Evolutionary conservation across 2,797 vertebrate species (phyloP).

Genomic region (Lacerta agilis): DNA sequence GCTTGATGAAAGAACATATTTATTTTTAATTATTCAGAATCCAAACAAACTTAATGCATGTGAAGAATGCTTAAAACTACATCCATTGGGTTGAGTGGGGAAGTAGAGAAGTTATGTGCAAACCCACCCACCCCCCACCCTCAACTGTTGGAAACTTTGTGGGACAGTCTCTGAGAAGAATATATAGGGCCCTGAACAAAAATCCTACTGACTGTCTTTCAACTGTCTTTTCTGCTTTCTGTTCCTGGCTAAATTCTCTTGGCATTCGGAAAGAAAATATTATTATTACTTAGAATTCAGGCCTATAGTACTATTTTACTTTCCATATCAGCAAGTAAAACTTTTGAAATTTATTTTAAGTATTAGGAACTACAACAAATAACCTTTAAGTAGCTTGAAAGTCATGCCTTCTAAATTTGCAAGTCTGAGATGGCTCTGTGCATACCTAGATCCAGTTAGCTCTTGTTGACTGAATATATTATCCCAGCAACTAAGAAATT

Average conservation of each 20-base stretch:
- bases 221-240: not conserved
- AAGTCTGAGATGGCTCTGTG: not conserved
- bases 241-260: not conserved
- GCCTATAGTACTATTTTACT: not conserved
- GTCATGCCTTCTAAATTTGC: not conserved
- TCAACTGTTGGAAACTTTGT: not conserved
- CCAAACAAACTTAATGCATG: not conserved
- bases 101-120: too few species aligned
- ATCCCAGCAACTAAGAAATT: not conserved
- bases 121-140: too few species aligned
- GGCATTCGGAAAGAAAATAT: not conserved
- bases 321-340: not conserved
- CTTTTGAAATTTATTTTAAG: not conserved
- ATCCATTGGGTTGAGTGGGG: not conserved
- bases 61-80: not conserved
- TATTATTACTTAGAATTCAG: not conserved
- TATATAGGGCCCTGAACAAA: not conserved
- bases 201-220: not conserved
- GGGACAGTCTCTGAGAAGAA: not conserved
- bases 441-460: not conserved
- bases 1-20: slow-evolving; percentile 19
- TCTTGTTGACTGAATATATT: not conserved
- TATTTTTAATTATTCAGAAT: slow-evolving; percentile 35
- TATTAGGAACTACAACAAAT: not conserved
- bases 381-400: not conserved